phyloP scores from a whole-genome alignment of 2,797 vertebrate species.

The Epinephelus coioides region DNA sequence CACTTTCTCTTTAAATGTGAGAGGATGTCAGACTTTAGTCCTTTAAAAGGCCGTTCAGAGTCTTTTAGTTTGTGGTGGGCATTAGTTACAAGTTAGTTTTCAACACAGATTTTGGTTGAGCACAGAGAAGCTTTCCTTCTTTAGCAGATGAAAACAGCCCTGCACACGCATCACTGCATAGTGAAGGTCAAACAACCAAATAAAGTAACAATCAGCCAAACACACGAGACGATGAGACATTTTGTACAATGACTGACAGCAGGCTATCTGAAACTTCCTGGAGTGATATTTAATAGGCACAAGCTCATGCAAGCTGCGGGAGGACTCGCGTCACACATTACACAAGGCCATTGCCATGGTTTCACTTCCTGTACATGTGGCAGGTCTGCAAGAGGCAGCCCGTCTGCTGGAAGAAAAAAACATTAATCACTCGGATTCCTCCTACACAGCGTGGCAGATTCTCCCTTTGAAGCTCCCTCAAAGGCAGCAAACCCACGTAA shows the following conservation, averaged over 20 bases:
- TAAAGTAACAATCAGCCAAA: neutral
- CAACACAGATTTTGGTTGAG: neutral
- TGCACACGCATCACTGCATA: neutral
- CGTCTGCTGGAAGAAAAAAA: constrained; percentile 59
- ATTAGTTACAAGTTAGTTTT: neutral
- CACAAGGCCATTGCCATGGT: constrained; percentile 76
- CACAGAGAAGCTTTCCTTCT: neutral
- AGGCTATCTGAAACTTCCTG: constrained; percentile 16
- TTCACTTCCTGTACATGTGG: constrained; percentile 85
- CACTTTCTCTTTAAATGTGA: no score
- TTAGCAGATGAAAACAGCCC: neutral
- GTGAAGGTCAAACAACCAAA: neutral
- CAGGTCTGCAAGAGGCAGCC: constrained; percentile 66
- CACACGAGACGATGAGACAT: neutral
- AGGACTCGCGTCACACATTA: constrained; percentile 63
- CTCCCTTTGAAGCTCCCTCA: constrained; percentile 48
- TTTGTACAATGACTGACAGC: neutral
- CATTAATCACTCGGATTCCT: constrained; percentile 55
- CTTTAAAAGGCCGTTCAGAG: no score
- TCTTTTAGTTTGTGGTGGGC: no score
- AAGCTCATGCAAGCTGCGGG: constrained; percentile 34
- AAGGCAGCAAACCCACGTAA: constrained; percentile 37
- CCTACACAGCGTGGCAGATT: constrained; percentile 45
- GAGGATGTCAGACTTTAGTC: no score
- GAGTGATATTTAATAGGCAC: constrained; percentile 53